Evolutionary conservation across 2,888 invertebrate genomes (phyloP).

Genomic region (Tachina lurida): DNA sequence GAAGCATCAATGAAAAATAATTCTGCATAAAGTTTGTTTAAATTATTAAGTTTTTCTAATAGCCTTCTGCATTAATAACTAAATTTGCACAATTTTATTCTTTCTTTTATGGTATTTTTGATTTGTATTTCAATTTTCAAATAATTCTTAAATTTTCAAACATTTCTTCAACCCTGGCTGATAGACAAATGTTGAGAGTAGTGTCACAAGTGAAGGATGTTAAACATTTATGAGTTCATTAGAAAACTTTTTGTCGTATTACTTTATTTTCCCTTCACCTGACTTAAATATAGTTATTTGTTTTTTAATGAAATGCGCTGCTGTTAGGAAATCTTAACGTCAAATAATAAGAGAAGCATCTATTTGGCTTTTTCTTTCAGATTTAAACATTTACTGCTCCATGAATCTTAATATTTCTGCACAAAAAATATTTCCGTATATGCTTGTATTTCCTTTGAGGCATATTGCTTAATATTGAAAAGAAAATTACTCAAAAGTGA

Average conservation of each 20-base stretch:
- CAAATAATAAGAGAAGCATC: background rate
- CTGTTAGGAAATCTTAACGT: slow-evolving; percentile 4
- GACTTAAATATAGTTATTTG: background rate
- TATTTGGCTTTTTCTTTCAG: background rate
- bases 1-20: slow-evolving; percentile 3
- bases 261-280: slow-evolving; percentile 13
- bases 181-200: background rate
- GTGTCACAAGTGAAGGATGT: background rate
- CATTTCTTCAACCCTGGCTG: slow-evolving; percentile 6
- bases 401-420: background rate
- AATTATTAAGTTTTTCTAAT: background rate
- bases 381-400: background rate
- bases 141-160: slow-evolving; percentile 20
- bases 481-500: no score
- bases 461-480: no score
- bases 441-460: no score
- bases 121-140: slow-evolving; percentile 2
- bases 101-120: background rate
- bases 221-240: background rate
- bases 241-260: slow-evolving; percentile 4
- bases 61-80: background rate
- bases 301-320: background rate
- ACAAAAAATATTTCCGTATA: no score
- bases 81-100: slow-evolving; percentile 50
- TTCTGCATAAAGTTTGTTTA: background rate